Evolutionary conservation across 2,797 vertebrate species (phyloP), one percentile per base, ranked within the genome.

Genomic region (Anolis apletophallus): DNA sequence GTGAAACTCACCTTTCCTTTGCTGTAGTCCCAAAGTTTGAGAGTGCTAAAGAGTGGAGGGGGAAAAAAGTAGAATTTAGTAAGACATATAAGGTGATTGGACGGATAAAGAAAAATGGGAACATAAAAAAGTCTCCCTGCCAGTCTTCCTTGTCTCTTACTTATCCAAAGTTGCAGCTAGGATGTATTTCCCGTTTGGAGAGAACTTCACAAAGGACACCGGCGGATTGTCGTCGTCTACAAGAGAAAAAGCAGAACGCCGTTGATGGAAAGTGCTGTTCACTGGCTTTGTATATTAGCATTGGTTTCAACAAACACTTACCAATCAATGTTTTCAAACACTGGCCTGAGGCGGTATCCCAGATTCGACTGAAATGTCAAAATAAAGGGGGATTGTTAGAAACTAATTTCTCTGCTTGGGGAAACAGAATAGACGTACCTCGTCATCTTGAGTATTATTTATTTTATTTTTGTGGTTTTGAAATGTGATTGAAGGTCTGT

Each of bases 11-110:
- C 99, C 97, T 99, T 99, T 96, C 99, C 99, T 97, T 99, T 99
- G 96, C 99, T 99, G 98, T 99, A 99, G 97, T 99, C 99, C 99
- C 99, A 99, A 95, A 99, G 98, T 93, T 99, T 99, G 92, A 99
- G 97, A 10, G 99, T 99, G 96, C 98, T 99, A 93, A 61, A 90
- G 79, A 17, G 26, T 91, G 16, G 82, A 87, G 0, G 74, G 12
- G 16, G 73, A 3, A 23, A 29, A 61, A 5, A 23, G 8, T 13
- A 32, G 32, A 13, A 23, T 59, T 84, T 36, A 85, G 50, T 40
- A 19, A 29, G 46, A 32, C 61, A 36, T 12, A 4, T 11, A 61
- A 23, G 57, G 57, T 46, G 55, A 36, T 36, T 6, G 16, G 7
- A 64, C 0, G 61, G 9, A 23, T 64, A 64, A 26, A 64, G 26